phyloP scores from a whole-genome alignment of 2,113 vertebrate species.

The Callospermophilus lateralis region DNA sequence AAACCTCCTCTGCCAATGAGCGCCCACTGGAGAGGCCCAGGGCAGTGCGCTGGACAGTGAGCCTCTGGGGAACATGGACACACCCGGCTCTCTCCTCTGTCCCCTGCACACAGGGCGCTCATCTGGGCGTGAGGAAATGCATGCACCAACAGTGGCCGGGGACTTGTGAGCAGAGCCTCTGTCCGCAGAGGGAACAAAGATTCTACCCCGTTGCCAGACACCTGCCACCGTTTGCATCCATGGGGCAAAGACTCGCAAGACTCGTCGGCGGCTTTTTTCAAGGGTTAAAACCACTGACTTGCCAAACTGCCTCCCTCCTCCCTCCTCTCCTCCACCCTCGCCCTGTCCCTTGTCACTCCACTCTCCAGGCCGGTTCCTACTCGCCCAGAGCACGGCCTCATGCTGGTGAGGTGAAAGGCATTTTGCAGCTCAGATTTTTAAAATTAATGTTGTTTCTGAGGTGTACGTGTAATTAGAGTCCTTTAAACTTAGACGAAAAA shows the following conservation, averaged over 20 bases:
- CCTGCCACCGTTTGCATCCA: background rate
- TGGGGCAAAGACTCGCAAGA: background rate
- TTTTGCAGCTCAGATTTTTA: constrained; percentile 33
- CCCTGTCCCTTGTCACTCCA: background rate
- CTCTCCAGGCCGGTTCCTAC: background rate
- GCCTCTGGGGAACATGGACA: background rate
- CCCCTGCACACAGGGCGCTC: accelerated
- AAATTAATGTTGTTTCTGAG: constrained; percentile 49
- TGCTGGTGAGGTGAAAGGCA: background rate
- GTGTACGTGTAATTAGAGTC: background rate
- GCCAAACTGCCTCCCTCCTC: background rate
- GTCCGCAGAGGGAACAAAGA: background rate
- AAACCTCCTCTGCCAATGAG: background rate
- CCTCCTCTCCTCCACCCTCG: accelerated
- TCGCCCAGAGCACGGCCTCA: background rate
- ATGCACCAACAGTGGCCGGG: background rate
- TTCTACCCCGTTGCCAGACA: background rate
- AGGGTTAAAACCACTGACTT: background rate
- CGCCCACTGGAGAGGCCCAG: accelerated
- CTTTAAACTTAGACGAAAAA: constrained; percentile 48
- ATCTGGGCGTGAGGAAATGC: background rate
- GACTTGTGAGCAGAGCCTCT: background rate
- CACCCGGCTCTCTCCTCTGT: background rate
- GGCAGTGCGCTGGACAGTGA: accelerated
- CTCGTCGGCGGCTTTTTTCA: background rate